Conservation (phyloP, 2,888 invertebrate species). For the Nudaria mundana region DNA sequence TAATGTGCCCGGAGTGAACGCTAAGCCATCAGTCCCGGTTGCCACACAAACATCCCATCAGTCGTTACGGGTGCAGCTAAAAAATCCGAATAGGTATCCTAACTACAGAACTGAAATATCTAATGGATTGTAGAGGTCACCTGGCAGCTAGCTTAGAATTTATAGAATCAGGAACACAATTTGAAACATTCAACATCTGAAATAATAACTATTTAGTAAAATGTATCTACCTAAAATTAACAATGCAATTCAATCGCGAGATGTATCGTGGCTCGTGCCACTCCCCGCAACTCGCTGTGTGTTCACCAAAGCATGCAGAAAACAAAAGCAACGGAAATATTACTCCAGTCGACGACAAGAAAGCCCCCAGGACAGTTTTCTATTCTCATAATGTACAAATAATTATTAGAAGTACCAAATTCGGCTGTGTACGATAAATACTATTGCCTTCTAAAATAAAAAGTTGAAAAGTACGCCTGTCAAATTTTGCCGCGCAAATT, state of each 20-base stretch:
- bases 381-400: conserved; percentile 25
- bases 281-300: conserved; percentile 49
- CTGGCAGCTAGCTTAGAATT: no score
- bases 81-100: no score
- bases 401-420: conserved; percentile 19
- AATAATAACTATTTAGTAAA: no score
- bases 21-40: no score
- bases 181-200: no score
- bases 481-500: conserved; percentile 38
- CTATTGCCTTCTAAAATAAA: conserved; percentile 12
- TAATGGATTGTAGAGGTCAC: no score
- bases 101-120: no score
- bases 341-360: conserved; percentile 74
- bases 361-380: conserved; percentile 63
- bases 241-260: conserved; percentile 28
- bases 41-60: no score
- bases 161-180: neutral
- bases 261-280: conserved; percentile 53
- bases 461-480: conserved; percentile 26
- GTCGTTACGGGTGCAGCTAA: no score
- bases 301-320: conserved; percentile 71
- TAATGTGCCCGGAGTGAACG: no score
- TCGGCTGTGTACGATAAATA: conserved; percentile 18
- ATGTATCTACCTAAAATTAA: neutral
- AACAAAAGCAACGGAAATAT: conserved; percentile 75